phyloP scores from a whole-genome alignment of 2,113 vertebrate species.

The Ornithorhynchus anatinus region DNA sequence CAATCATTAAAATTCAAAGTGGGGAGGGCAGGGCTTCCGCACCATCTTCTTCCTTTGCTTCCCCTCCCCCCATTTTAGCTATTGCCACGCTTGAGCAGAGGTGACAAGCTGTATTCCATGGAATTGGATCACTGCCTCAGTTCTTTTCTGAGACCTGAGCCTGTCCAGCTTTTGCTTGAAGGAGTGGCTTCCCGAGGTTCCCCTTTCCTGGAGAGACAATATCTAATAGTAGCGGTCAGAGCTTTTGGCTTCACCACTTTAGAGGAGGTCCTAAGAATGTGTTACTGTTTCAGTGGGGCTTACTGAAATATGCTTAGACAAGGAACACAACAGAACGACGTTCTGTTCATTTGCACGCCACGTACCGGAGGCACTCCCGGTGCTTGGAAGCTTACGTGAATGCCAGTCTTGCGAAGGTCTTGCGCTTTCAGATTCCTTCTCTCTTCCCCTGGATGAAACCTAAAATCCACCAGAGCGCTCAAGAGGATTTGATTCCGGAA shows the following conservation, averaged over 20 bases:
- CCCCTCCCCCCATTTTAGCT: not conserved
- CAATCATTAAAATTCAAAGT: not conserved
- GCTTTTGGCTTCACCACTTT: not conserved
- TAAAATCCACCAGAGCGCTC: not conserved
- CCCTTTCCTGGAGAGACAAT: not conserved
- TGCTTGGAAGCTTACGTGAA: not conserved
- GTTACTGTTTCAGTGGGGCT: rapidly evolving
- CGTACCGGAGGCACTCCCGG: not conserved
- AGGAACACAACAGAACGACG: not conserved
- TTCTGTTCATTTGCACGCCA: not conserved
- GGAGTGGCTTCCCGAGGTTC: rapidly evolving
- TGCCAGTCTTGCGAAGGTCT: not conserved
- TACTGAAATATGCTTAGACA: rapidly evolving
- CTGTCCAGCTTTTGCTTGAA: not conserved
- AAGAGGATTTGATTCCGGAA: not conserved
- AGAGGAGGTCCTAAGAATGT: rapidly evolving
- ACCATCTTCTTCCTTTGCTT: not conserved
- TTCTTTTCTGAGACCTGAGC: not conserved
- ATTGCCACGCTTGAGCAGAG: not conserved
- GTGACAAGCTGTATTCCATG: conserved; percentile 32
- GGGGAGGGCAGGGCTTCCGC: not conserved
- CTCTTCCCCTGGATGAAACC: rapidly evolving
- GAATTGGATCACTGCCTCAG: not conserved
- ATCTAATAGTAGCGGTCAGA: rapidly evolving
- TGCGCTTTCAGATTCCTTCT: rapidly evolving